These are phyloP conservation scores for Drosophila tropicalis DNA, from an alignment of 1,140 invertebrate genomes.

Conservation along the genomic window DNA sequence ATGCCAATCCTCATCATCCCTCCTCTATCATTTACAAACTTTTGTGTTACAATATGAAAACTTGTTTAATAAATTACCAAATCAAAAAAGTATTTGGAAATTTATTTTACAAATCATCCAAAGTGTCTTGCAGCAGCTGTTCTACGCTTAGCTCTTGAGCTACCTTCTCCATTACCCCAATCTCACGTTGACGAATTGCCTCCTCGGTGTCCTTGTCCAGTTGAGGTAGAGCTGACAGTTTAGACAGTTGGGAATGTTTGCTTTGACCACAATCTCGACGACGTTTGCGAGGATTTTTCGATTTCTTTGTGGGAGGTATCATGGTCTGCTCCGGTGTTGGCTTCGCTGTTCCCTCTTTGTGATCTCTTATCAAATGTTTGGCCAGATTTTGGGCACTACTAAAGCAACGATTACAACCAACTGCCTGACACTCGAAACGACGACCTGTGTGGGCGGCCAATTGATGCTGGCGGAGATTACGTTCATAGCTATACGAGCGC, in stretches of 20 bases:
- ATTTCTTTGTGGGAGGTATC: background rate
- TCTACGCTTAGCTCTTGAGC: constrained; percentile 30
- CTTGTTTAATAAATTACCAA: constrained; percentile 45
- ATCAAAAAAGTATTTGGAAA: background rate
- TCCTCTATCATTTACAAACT: constrained; percentile 7
- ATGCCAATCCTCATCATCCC: constrained; percentile 10
- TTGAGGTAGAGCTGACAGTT: constrained; percentile 50
- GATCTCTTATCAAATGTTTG: constrained; percentile 61
- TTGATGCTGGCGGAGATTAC: constrained; percentile 73
- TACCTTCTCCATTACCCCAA: constrained; percentile 40
- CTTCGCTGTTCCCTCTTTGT: background rate
- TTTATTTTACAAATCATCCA: constrained; percentile 15
- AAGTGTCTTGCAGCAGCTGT: constrained; percentile 18
- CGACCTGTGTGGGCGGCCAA: constrained; percentile 56
- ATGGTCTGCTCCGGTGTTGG: background rate
- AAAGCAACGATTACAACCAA: constrained; percentile 61
- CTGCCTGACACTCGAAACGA: constrained; percentile 65
- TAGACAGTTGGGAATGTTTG: constrained; percentile 53
- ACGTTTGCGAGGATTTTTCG: constrained; percentile 41
- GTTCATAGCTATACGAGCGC: constrained; percentile 63
- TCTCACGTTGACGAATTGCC: constrained; percentile 49
- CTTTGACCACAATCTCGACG: constrained; percentile 67
- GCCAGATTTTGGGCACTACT: constrained; percentile 73
- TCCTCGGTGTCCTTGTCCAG: constrained; percentile 58
- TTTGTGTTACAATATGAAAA: constrained; percentile 36